These are phyloP conservation scores for Microdon myrmicae DNA, from an alignment of 2,888 invertebrate genomes.

Conservation along the genomic window DNA sequence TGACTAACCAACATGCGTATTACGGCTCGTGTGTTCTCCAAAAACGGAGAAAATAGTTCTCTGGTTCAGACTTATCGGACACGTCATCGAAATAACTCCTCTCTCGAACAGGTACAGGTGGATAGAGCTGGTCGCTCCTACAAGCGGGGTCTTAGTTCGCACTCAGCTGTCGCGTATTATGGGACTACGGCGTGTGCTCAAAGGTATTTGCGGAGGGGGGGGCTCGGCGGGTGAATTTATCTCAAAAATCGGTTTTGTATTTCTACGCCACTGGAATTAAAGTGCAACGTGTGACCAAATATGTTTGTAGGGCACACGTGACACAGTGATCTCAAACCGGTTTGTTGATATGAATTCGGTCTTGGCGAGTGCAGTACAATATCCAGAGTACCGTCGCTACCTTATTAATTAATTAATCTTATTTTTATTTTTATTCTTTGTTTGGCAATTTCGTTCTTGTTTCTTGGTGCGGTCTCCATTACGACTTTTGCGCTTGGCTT, in stretches of 20 bases:
- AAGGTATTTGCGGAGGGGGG: slow-evolving; percentile 29
- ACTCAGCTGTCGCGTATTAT: slow-evolving; percentile 30
- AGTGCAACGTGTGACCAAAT: too few species aligned
- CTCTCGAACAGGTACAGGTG: too few species aligned
- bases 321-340: too few species aligned
- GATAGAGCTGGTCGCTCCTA: slow-evolving; percentile 11
- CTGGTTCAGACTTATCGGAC: slow-evolving; percentile 16
- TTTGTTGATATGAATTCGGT: slow-evolving; percentile 11
- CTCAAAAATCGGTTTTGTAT: too few species aligned
- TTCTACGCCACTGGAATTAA: too few species aligned
- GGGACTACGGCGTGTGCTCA: slow-evolving; percentile 42
- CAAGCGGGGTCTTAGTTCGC: slow-evolving; percentile 25
- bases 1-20: too few species aligned
- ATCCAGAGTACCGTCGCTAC: slow-evolving; percentile 1
- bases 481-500: slow-evolving; percentile 43
- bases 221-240: too few species aligned
- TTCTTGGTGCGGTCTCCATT: slow-evolving; percentile 16
- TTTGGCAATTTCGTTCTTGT: slow-evolving; percentile 24
- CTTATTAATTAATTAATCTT: slow-evolving; percentile 8
- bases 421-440: slow-evolving; percentile 13
- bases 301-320: too few species aligned
- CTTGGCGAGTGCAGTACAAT: neutral
- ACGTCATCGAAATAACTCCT: slow-evolving; percentile 30
- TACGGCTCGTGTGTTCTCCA: slow-evolving; percentile 2
- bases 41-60: slow-evolving; percentile 11